A percentile compares a stretch with the other conserved stretches of the same genome.
These are phyloP conservation scores for Creontiades dilutus DNA, from an alignment of 2,888 invertebrate species.

Conservation along the genomic window DNA sequence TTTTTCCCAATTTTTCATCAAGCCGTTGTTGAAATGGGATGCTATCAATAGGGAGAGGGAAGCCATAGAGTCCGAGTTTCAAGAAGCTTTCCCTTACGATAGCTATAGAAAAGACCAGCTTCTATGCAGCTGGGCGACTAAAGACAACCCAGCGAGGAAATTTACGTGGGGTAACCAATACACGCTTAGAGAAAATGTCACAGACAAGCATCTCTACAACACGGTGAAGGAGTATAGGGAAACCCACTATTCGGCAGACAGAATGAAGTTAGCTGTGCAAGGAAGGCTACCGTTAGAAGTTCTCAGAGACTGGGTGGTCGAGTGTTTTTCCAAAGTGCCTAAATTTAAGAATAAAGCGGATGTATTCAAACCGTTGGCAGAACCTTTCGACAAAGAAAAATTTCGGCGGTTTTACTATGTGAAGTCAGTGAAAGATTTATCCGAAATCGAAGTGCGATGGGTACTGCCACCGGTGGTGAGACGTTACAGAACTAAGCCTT, in stretches of 20 bases:
- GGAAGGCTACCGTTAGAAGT: conserved; percentile 83
- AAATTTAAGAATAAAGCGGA: conserved; percentile 82
- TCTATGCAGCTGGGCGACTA: conserved; percentile 84
- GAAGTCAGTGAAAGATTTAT: conserved; percentile 86
- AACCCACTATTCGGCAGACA: conserved; percentile 90
- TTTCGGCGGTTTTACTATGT: conserved; percentile 87
- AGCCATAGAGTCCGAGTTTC: conserved; percentile 95
- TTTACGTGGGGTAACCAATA: conserved; percentile 92
- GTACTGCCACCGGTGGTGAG: conserved; percentile 82
- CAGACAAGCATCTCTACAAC: conserved; percentile 85
- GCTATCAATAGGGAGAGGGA: conserved; percentile 92
- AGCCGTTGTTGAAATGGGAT: conserved; percentile 90
- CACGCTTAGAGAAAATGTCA: conserved; percentile 85
- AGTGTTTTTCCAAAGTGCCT: conserved; percentile 82
- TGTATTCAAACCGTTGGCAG: conserved; percentile 78
- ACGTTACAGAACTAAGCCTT: conserved; percentile 87
- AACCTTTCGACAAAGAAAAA: conserved; percentile 78
- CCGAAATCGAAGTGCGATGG: conserved; percentile 84
- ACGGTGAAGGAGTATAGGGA: conserved; percentile 87
- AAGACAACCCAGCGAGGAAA: conserved; percentile 84
- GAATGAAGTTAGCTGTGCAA: conserved; percentile 88
- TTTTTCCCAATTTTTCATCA: conserved; percentile 93
- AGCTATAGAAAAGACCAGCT: conserved; percentile 88
- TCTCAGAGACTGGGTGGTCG: conserved; percentile 83
- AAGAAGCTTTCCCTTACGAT: conserved; percentile 88